Percentiles rank a stretch among this genome's conserved stretches.
These are phyloP conservation scores for Ascidia mentula DNA, from an alignment of 23 tunicate species.

Conservation along the genomic window DNA sequence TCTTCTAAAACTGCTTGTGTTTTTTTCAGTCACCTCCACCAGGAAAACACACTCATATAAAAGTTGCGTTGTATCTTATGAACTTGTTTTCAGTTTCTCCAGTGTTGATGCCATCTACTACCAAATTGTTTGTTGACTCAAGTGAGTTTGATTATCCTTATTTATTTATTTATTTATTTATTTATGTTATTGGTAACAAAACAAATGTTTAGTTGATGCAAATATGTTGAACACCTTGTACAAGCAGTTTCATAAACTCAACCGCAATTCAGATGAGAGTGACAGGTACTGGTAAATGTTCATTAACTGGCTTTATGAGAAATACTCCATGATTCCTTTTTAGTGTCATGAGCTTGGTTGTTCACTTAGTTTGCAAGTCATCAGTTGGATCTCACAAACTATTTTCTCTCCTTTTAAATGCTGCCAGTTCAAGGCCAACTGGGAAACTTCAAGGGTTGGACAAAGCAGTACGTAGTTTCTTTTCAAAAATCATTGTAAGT, in stretches of 20 bases:
- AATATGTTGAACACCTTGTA: conserved; percentile 32
- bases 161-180: too few species aligned
- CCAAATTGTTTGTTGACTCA: conserved; percentile 18
- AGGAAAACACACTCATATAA: conserved; percentile 39
- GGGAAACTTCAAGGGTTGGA: conserved; percentile 30
- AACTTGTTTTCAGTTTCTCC: conserved; percentile 49
- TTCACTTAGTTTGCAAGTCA: conserved; percentile 85
- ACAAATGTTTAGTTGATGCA: conserved; percentile 30
- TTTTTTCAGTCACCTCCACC: conserved; percentile 35
- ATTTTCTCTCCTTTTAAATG: conserved; percentile 32
- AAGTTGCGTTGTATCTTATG: conserved; percentile 57
- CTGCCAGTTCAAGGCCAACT: conserved; percentile 13
- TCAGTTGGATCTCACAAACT: conserved; percentile 45
- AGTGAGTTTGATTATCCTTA: background rate
- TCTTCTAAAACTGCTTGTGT: background rate
- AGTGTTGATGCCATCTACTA: conserved; percentile 38
- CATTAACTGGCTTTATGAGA: background rate
- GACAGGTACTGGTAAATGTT: conserved; percentile 24
- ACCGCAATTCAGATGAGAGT: conserved; percentile 23
- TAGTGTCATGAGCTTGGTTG: conserved; percentile 74
- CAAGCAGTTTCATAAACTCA: conserved; percentile 29
- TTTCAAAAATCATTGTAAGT: conserved; percentile 60
- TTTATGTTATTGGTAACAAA: background rate
- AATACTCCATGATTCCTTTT: background rate
- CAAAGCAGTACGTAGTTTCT: conserved; percentile 25